Evolutionary conservation across 2,888 invertebrate genomes (phyloP), one percentile per base, ranked within the genome.

Genomic region (Metalampra italica): DNA sequence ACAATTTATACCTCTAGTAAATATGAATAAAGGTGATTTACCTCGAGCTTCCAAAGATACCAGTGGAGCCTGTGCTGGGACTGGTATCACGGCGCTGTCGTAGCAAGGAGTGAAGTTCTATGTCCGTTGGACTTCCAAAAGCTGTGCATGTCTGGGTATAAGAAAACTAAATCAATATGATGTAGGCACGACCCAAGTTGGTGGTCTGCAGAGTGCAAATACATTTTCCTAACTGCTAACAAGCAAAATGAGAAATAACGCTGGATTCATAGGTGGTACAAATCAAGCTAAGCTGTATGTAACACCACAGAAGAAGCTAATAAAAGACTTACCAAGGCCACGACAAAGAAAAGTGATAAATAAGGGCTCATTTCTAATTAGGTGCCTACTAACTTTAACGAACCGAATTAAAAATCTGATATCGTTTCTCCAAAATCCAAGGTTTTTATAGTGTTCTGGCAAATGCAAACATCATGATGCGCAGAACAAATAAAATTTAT

Each of bases 371-470:
- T 82, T 57, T 74, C 29, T 49, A 46, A 2, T 14, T 39, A 4
- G 9, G n/a, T n/a, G n/a, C n/a, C 14, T 39, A 39, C 15, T 13
- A 39, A 39, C 39, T 39, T 44, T 15, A 15, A 22, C 15, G 14
- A 36, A 12, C 11, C 42, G 1, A 29, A 7, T 12, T 9, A 9
- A 5, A 30, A 42, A 12, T 13, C 36, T 29, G 13, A 29, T 42
- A 11, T 7, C 12, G 34, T 9, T 22, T 22, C 9, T 29, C 22
- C 12, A 50, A 52, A 57, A 51, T 43, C 50, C 53, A 67, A 68
- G 68, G 72, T 71, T 76, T 82, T 77, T 84, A 83, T 83, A 82
- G 62, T 49, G 58, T 54, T 59, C 55, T 66, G 55, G 60, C 52
- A 60, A 68, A 67, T 59, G 57, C 56, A 61, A 60, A 57, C 54